Percentiles rank a stretch among this genome's conserved stretches.
phyloP scores from a whole-genome alignment of 2,113 vertebrate species.

The Geococcyx californianus region DNA sequence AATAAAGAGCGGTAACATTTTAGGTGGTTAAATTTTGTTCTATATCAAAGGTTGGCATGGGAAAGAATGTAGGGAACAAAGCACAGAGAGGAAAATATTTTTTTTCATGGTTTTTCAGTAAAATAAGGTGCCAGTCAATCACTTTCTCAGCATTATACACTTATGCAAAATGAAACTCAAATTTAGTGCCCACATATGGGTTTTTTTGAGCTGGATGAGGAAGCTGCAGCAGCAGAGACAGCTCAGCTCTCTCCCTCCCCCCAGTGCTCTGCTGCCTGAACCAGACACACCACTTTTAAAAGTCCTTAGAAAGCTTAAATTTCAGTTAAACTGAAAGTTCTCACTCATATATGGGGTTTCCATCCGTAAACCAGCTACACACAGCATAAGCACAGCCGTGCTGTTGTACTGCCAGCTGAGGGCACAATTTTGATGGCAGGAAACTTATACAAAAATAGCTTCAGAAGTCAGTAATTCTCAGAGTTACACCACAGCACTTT shows the following conservation, averaged over 20 bases:
- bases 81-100: conserved; percentile 1
- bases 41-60: background rate
- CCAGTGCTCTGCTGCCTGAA: accelerated
- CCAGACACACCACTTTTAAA: background rate
- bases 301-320: conserved; percentile 10
- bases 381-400: background rate
- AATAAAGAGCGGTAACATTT: background rate
- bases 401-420: background rate
- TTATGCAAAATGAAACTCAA: conserved; percentile 31
- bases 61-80: conserved; percentile 13
- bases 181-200: background rate
- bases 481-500: background rate
- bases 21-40: background rate
- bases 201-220: conserved; percentile 40
- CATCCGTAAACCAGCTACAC: accelerated
- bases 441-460: background rate
- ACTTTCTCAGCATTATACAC: conserved; percentile 31
- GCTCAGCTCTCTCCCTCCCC: conserved; percentile 3
- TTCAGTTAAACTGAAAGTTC: background rate
- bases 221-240: conserved; percentile 9
- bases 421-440: background rate
- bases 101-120: conserved; percentile 27
- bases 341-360: background rate
- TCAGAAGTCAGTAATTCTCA: accelerated
- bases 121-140: conserved; percentile 56